Evolutionary conservation across 2,888 invertebrate genomes (phyloP).

Genomic region (Drosophila histrio): DNA sequence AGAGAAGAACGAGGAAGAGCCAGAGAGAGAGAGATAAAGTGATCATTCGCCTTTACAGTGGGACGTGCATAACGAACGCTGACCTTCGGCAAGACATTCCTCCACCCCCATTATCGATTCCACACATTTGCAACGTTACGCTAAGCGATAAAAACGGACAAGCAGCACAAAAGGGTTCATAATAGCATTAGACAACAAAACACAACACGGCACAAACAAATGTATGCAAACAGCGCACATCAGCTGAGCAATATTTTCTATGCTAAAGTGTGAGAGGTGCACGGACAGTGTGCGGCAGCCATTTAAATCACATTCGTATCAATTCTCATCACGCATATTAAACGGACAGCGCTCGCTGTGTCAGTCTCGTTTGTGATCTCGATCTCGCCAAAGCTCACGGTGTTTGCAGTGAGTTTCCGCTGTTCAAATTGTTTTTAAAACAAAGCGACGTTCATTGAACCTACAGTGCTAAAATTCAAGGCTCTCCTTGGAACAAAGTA

Average conservation of each 20-base stretch:
- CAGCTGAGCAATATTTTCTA: conserved; percentile 17
- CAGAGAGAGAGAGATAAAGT: background rate
- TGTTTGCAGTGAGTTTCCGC: conserved; percentile 39
- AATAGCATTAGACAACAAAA: conserved; percentile 47
- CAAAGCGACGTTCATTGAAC: conserved; percentile 66
- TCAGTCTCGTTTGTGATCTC: conserved; percentile 60
- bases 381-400: conserved; percentile 49
- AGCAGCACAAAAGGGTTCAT: conserved; percentile 38
- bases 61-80: conserved; percentile 2
- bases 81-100: conserved; percentile 36
- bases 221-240: background rate
- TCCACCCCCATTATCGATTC: conserved; percentile 43
- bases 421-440: conserved; percentile 28
- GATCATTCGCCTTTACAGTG: conserved; percentile 46
- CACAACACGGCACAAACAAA: conserved; percentile 8
- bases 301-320: conserved; percentile 51
- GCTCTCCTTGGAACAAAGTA: conserved; percentile 45
- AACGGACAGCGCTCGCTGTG: conserved; percentile 14
- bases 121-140: conserved; percentile 39
- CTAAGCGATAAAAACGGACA: conserved; percentile 48
- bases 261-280: conserved; percentile 2
- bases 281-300: conserved; percentile 4
- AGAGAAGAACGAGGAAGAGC: background rate
- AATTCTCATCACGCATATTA: conserved; percentile 53
- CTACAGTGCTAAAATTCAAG: conserved; percentile 51